Base-by-base conservation (phyloP, 2,797 vertebrate species). In the Benthosema pterotum region DNA sequence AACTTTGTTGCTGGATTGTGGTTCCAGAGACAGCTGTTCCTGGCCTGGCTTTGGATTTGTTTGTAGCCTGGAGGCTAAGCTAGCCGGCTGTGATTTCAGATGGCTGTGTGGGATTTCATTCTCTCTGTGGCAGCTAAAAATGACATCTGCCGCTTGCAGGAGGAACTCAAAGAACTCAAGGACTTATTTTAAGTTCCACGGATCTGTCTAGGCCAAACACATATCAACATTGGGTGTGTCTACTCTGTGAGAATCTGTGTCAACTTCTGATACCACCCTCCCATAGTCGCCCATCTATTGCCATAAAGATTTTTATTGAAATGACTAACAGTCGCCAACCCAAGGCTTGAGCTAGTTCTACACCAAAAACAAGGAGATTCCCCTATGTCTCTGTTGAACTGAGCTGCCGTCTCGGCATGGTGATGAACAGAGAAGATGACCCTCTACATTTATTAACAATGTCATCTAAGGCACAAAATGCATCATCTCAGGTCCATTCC, bases 141-240 rank as follows among this genome's bases (percentile, higher is more conserved):
- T 38, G 22, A 32, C 22, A 54, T 54, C 52, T 38, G 28, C 52
- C 25, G 25, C 52, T 38, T 54, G 25, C 52, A 54, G 52, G 52
- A 54, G 52, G 52, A 54, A 54, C 19, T 53, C 25, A 54, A 52
- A 54, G 52, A 25, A 38, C 52, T 38, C 32, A 38, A 11, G 32
- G 15, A 15, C 25, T 38, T 54, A 38, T 54, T 54, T 38, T 38
- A 54, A 11, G 52, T 54, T 38, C n/a, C 52, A 54, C 9, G 13
- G 15, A 15, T 54, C 28, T n/a, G 14, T 25, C 52, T 28, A 32
- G 52, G 52, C 28, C 25, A 32, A 54, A 54, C 52, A 54, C 52
- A 32, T 53, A 53, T 54, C 52, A 8, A n/a, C 14, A 13, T 38
- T 15, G 25, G 25, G 52, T 32, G 52, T n/a, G 14, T 38, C 12